A percentile compares a stretch with the other conserved stretches of the same genome.
phyloP scores from a whole-genome alignment of 1,140 invertebrate genomes.

The Drosophila funebris region DNA sequence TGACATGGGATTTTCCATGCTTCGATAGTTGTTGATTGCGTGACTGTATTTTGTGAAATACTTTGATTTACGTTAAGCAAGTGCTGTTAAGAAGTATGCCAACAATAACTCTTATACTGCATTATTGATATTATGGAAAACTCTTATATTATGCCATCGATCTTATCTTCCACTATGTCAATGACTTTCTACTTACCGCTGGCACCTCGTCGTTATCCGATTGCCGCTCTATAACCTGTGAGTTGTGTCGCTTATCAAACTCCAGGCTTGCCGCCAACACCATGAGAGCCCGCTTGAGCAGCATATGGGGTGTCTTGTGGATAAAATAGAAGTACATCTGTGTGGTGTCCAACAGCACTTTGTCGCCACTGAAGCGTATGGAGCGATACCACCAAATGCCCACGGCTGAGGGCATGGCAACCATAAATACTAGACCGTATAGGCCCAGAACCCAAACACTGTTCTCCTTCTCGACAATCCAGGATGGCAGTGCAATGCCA shows the following conservation, averaged over 20 bases:
- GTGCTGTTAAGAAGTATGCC: background rate
- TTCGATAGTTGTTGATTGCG: no score
- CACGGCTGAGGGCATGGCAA: conserved; percentile 95
- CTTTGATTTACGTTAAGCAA: no score
- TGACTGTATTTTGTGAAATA: no score
- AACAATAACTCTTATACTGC: no score
- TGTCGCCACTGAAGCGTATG: conserved; percentile 97
- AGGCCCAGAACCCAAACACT: conserved; percentile 98
- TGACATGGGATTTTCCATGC: no score
- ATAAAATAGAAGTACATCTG: conserved; percentile 98
- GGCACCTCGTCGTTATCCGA: conserved; percentile 98
- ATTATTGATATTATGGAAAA: no score
- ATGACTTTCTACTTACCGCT: conserved; percentile 86
- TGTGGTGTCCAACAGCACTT: conserved; percentile 97
- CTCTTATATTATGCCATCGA: background rate
- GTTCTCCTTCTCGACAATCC: conserved; percentile 99
- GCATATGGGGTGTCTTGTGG: conserved; percentile 97
- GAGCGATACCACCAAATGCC: conserved; percentile 99
- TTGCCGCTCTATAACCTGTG: conserved; percentile 95
- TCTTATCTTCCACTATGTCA: background rate
- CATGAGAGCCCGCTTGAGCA: conserved; percentile 97
- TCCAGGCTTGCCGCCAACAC: conserved; percentile 97
- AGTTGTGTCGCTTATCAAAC: conserved; percentile 97
- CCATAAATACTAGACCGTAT: conserved; percentile 99
- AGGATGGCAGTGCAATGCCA: conserved; percentile 99